These are phyloP conservation scores for Rhagophthalmus giganteus DNA, from an alignment of 2,888 invertebrate species.

Conservation along the genomic window DNA sequence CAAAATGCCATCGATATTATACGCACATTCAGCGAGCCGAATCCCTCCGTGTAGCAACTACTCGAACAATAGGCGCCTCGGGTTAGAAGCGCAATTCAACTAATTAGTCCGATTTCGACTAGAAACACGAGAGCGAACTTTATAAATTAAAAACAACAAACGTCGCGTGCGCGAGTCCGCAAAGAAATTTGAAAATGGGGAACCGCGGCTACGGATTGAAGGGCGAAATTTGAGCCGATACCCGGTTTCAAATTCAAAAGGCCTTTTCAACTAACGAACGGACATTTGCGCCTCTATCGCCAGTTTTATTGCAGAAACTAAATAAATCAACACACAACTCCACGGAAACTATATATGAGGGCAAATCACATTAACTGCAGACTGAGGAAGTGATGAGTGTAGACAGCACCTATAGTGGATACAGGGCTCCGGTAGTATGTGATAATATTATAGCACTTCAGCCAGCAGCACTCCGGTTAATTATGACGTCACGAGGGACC, in stretches of 20 bases:
- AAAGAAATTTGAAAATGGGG: no score
- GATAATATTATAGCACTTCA: slow-evolving; percentile 31
- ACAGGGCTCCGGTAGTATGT: slow-evolving; percentile 19
- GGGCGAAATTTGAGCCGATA: no score
- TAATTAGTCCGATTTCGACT: no score
- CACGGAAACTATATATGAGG: slow-evolving; percentile 15
- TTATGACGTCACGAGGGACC: slow-evolving; percentile 32
- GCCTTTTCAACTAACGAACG: slow-evolving; percentile 2
- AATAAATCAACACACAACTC: slow-evolving; percentile 25
- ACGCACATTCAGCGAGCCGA: no score
- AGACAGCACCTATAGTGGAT: slow-evolving; percentile 17
- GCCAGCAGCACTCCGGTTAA: slow-evolving; percentile 29
- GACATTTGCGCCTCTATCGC: slow-evolving; percentile 10
- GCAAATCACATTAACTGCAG: slow-evolving; percentile 28
- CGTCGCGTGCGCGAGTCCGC: no score
- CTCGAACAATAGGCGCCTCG: no score
- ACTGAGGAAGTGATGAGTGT: slow-evolving; percentile 22
- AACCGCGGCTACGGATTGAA: no score
- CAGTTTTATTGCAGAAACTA: slow-evolving; percentile 14
- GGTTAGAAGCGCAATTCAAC: no score
- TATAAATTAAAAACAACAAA: no score
- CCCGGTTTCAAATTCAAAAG: neutral
- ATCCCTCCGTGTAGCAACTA: no score
- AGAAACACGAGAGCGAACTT: no score
- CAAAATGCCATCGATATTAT: no score